Base-by-base conservation (phyloP, 2,797 vertebrate species). In the Scarus forsteni region DNA sequence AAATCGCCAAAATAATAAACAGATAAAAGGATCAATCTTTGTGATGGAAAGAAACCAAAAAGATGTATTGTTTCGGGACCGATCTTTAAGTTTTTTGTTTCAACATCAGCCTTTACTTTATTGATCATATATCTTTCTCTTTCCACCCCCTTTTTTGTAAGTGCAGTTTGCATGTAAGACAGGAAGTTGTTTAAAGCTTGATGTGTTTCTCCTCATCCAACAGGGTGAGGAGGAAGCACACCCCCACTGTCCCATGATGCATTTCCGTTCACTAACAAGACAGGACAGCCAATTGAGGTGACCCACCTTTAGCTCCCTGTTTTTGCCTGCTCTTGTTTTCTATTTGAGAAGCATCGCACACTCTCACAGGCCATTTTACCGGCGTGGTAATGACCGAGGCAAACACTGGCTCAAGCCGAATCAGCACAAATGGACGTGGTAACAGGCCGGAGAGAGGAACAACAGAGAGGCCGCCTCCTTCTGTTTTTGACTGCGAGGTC, bases 211-310 rank as follows among this genome's bases (percentile, higher is more conserved):
- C 39, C 8, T 45, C 60, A 70, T 78, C 62, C 79, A 66, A 77
- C 64, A 79, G 73, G 50, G 56, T 56, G 45, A 68, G 57, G 49
- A 68, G 73, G 59, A 36, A 15, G 7, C 42, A 66, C 40, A 19
- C 35, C 46, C 48, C 9, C 0, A 54, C 67, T 81, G 79, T 85
- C 80, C 84, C 77, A 77, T 50, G 46, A 89, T 87, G 68, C 75
- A 81, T 77, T 16, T 18, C 73, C 53, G 76, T 74, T 66, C 7
- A 7, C 83, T 92, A 93, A 93, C 84, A 71, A 91, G 84, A 88
- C 64, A 74, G 70, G 88, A 91, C 88, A 91, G 91, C 79, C 90
- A 90, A 91, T 91, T 80, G 77, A 88, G 90, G 81, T 64, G 81
- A 74, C 83, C 85, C 42, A 74, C 76, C 88, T 75, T 73, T 64